These are phyloP conservation scores for Urechis unicinctus DNA, from an alignment of 2,888 invertebrate species.

Conservation along the genomic window DNA sequence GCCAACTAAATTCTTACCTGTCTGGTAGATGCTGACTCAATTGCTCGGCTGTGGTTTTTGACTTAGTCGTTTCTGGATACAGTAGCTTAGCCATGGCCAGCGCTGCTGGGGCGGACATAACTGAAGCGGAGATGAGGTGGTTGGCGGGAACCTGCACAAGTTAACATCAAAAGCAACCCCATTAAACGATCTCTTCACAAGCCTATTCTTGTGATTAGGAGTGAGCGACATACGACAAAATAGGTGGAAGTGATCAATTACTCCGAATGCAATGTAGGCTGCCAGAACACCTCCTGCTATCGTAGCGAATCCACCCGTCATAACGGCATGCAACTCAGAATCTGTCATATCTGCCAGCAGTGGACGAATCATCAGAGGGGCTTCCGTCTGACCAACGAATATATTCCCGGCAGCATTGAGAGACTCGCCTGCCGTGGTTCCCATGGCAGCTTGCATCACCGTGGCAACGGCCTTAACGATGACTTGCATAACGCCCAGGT, in stretches of 20 bases:
- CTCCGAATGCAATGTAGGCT: constrained; percentile 83
- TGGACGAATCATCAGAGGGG: constrained; percentile 80
- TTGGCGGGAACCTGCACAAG: constrained; percentile 63
- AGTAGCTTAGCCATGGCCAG: constrained; percentile 79
- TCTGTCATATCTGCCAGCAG: constrained; percentile 77
- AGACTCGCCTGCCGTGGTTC: too few relatives aligned
- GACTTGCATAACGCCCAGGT: constrained; percentile 72
- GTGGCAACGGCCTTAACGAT: too few relatives aligned
- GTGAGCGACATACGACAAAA: too few relatives aligned
- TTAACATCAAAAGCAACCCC: too few relatives aligned
- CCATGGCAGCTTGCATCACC: too few relatives aligned
- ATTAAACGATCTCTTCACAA: too few relatives aligned
- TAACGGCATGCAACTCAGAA: constrained; percentile 87
- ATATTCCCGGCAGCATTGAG: too few relatives aligned
- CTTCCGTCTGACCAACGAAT: too few relatives aligned
- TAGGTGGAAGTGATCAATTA: too few relatives aligned
- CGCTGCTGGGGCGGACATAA: constrained; percentile 94
- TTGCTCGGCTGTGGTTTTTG: constrained; percentile 65
- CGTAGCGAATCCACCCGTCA: constrained; percentile 91
- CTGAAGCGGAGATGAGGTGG: constrained; percentile 83
- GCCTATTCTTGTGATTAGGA: too few relatives aligned
- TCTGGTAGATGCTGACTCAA: constrained; percentile 65
- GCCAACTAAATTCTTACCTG: too few relatives aligned
- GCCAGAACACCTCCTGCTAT: constrained; percentile 84
- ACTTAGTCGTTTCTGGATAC: constrained; percentile 82